A percentile compares a stretch with the other conserved stretches of the same genome.
These are phyloP conservation scores for Noctuana brunneofusca DNA, from an alignment of 2,888 invertebrate species.

Conservation along the genomic window DNA sequence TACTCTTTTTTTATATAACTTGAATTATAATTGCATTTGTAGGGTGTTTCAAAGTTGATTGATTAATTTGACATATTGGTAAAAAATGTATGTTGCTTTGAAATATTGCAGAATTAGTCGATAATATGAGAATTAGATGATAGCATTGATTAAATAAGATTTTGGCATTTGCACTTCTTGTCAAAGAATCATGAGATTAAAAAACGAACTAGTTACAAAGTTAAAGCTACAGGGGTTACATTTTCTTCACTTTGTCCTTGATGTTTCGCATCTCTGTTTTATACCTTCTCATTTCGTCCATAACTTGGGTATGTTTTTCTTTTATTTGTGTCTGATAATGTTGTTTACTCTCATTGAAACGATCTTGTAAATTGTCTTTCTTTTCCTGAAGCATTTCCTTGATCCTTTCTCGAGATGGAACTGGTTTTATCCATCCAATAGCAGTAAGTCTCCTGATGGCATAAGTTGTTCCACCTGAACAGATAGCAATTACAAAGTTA, in stretches of 20 bases:
- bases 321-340: slow-evolving; percentile 71
- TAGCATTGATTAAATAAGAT: too few species aligned
- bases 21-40: too few species aligned
- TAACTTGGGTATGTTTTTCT: slow-evolving; percentile 70
- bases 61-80: too few species aligned
- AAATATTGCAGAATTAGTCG: too few species aligned
- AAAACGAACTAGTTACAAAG: slow-evolving; percentile 13
- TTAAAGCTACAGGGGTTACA: slow-evolving; percentile 43
- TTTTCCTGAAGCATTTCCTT: slow-evolving; percentile 85
- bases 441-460: slow-evolving; percentile 91
- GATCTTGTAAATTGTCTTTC: slow-evolving; percentile 84
- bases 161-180: too few species aligned
- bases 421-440: slow-evolving; percentile 92
- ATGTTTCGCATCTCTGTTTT: slow-evolving; percentile 75
- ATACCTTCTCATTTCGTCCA: slow-evolving; percentile 78
- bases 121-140: too few species aligned
- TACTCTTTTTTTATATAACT: too few species aligned
- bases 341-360: slow-evolving; percentile 81
- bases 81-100: too few species aligned
- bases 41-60: too few species aligned
- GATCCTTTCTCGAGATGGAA: slow-evolving; percentile 85
- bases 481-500: neutral
- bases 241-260: slow-evolving; percentile 75
- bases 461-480: slow-evolving; percentile 91
- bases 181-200: too few species aligned